A percentile compares a stretch with the other conserved stretches of the same genome.
Conservation (phyloP, 2,797 vertebrate species). For the Choloepus didactylus region DNA sequence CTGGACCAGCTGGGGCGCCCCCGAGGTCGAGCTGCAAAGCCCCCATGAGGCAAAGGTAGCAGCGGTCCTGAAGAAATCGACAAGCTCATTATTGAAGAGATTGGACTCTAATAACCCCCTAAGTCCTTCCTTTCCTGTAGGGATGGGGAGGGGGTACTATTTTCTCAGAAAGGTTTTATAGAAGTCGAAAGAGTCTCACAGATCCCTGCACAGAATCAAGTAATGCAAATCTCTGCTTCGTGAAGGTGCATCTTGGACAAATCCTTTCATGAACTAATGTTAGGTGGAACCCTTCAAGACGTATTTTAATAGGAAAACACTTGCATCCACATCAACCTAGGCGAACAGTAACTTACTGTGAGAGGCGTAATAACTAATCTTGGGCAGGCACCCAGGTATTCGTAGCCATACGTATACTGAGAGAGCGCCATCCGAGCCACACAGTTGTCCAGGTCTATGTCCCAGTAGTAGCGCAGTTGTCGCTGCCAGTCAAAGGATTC, state of each 20-base stretch:
- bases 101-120: neutral
- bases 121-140: constrained; percentile 11
- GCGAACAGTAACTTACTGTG: constrained; percentile 88
- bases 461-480: constrained; percentile 94
- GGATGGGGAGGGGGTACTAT: neutral
- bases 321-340: neutral
- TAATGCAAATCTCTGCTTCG: constrained; percentile 8
- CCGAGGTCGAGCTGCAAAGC: constrained; percentile 94
- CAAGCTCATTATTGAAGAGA: neutral
- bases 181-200: neutral
- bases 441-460: constrained; percentile 92
- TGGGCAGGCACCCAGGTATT: constrained; percentile 94
- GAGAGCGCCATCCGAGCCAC: constrained; percentile 94
- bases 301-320: neutral
- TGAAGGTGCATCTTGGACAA: neutral
- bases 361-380: constrained; percentile 95
- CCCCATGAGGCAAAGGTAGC: constrained; percentile 95
- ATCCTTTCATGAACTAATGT: constrained; percentile 33
- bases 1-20: constrained; percentile 94
- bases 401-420: constrained; percentile 93
- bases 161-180: constrained; percentile 16
- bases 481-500: constrained; percentile 94
- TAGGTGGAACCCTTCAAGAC: neutral
- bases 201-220: neutral
- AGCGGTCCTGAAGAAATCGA: constrained; percentile 90